Conservation (phyloP, 2,797 vertebrate species). For the Rhinoraja longicauda region DNA sequence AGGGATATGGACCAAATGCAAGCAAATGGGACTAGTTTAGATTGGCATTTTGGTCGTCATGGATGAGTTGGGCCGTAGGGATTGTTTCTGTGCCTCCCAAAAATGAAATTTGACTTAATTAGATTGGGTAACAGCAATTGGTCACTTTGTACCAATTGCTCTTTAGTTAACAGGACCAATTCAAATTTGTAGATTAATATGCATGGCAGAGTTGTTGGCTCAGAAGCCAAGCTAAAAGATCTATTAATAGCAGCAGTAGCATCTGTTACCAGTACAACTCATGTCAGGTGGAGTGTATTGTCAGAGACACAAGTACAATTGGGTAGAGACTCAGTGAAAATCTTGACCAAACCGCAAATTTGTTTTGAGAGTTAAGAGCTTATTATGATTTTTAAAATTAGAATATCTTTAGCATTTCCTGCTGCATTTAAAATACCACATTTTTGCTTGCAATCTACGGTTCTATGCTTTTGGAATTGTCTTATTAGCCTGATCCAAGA, state of each 20-base stretch:
- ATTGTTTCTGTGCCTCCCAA: background rate
- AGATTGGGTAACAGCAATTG: background rate
- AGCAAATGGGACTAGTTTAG: too few species aligned
- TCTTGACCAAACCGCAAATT: background rate
- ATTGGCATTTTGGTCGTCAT: too few species aligned
- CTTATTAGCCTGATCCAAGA: background rate
- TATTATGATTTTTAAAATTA: background rate
- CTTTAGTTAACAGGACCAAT: background rate
- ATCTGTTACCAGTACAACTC: background rate
- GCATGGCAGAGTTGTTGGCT: background rate
- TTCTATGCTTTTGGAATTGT: background rate
- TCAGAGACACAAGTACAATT: too few species aligned
- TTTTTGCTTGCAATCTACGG: background rate
- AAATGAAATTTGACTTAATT: background rate
- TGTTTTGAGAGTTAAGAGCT: background rate
- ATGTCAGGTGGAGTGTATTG: too few species aligned
- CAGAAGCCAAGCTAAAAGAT: background rate
- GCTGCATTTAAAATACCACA: background rate
- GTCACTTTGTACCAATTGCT: background rate
- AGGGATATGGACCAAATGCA: too few species aligned
- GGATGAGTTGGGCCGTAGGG: too few species aligned
- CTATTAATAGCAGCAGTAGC: background rate
- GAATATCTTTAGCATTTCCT: background rate
- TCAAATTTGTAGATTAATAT: background rate
- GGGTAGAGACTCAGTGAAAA: too few species aligned